Evolutionary conservation across 2,113 vertebrate species (phyloP), one percentile per base, ranked within the genome.

Genomic region (Nanorana parkeri): DNA sequence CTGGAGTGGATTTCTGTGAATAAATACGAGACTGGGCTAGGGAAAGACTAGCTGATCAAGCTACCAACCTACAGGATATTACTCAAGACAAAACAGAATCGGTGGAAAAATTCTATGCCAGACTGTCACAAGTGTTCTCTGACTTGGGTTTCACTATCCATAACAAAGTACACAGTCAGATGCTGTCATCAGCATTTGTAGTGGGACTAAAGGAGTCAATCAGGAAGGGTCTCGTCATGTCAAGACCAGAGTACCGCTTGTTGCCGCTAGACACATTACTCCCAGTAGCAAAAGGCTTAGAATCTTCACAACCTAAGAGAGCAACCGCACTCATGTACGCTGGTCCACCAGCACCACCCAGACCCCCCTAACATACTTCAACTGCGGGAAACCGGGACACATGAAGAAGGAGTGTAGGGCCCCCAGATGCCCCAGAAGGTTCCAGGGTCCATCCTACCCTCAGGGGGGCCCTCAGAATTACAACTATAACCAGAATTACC

Each of bases 101-200:
- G 7, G 24, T 66, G 16, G 64, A 24, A 16, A 66, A 66, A 16
- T 66, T 16, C 16, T 28, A 66, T 17, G 16, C 64, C 11, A 66
- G 64, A 11, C 24, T 66, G 16, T 3, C 16, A 17, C 64, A 66
- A 26, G 21, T 24, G 3, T 23, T 24, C 24, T 20, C 17, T 2
- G 36, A 69, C 13, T 3, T 69, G 19, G 67, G 67, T 3, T 69
- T 69, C 67, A 17, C 13, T 0, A 7, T 11, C 5, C 29, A 69
- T 13, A 41, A 41, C 41, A 41, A 41, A 10, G 41, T 10, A 3
- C 28, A 68, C 19, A 17, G 26, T 16, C 7, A 68, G 13, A 68
- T 68, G 65, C 65, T 68, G 64, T 66, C 23, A 5, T 66, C 64
- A 21, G 64, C 64, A 6, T 66, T 66, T 16, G 64, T 66, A 1